Base-by-base conservation (phyloP, 2,888 invertebrate genomes). In the Tinea semifulvella region DNA sequence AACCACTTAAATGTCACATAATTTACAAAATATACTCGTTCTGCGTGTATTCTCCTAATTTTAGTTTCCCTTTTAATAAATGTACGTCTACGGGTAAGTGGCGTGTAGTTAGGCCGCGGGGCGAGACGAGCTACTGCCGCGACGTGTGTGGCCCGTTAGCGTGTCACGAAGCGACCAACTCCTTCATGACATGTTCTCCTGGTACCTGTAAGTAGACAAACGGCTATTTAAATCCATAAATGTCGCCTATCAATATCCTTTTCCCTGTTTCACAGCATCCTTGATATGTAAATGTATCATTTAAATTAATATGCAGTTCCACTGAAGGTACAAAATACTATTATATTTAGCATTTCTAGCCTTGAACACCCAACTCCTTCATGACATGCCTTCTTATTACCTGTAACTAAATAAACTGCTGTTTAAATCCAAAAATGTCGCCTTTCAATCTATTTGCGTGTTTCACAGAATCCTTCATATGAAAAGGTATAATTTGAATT, bases 131-230 rank as follows among this genome's bases (percentile, higher is more conserved):
- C 43, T 43, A 43, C 43, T 28, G 28, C 26, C 42, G 16, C 43
- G 31, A 31, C 43, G 43, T 43, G 43, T 43, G 43, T 43, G 43
- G 43, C 43, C 43, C 18, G 20, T 10, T 20, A 16, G 36, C 36
- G 36, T 36, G 36, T 36, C 36, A 10, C 36, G n/a, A 18, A 7
- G 18, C 36, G 36, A 36, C 17, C 4, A 18, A n/a, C 36, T 16
- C 36, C 10, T 18, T 36, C 16, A 18, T 18, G 36, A 16, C 18
- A 36, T 36, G 36, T 16, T 36, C 17, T 36, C 36, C 36, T 36
- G 10, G 36, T 36, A 18, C 17, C 18, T 8, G 18, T 36, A 17
- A 36, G 18, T 18, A 22, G 25, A 22, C 25, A n/a, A n/a, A n/a
- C n/a, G n/a, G n/a, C n/a, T n/a, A 11, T 31, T 31, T 31, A 14